These are phyloP conservation scores for Amblyopsis hoosieri DNA, from an alignment of 2,797 vertebrate species.

Conservation along the genomic window DNA sequence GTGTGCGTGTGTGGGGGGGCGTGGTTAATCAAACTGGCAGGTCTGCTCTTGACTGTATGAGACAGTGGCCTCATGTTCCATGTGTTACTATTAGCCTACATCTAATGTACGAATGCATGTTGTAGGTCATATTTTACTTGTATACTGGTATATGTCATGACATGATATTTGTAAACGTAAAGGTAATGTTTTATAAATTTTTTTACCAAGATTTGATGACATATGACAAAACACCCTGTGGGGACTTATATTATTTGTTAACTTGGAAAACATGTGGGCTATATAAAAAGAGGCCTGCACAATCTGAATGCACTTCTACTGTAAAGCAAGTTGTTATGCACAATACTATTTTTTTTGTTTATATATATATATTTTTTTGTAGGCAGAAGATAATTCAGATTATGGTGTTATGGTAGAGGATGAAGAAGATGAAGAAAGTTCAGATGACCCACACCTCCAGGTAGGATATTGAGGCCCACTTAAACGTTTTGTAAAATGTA, in stretches of 20 bases:
- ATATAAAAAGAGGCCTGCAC: background rate
- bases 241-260: background rate
- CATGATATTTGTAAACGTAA: no score
- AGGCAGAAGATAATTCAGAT: slow-evolving; percentile 91
- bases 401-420: slow-evolving; percentile 65
- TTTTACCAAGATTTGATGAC: no score
- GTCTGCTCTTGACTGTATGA: background rate
- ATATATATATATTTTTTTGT: slow-evolving; percentile 28
- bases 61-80: background rate
- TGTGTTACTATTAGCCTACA: no score
- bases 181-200: no score
- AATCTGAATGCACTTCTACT: background rate
- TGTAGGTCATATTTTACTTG: no score
- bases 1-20: background rate
- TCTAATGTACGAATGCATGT: no score
- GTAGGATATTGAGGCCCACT: slow-evolving; percentile 58
- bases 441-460: slow-evolving; percentile 87
- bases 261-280: background rate
- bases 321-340: no score
- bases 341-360: background rate
- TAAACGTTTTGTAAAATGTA: background rate
- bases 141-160: no score
- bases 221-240: no score
- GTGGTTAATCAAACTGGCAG: background rate
- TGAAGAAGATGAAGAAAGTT: slow-evolving; percentile 78